Percentiles rank a stretch among this genome's conserved stretches.
Evolutionary conservation across 2,797 vertebrate genomes (phyloP).

Genomic region (Chelon auratus): DNA sequence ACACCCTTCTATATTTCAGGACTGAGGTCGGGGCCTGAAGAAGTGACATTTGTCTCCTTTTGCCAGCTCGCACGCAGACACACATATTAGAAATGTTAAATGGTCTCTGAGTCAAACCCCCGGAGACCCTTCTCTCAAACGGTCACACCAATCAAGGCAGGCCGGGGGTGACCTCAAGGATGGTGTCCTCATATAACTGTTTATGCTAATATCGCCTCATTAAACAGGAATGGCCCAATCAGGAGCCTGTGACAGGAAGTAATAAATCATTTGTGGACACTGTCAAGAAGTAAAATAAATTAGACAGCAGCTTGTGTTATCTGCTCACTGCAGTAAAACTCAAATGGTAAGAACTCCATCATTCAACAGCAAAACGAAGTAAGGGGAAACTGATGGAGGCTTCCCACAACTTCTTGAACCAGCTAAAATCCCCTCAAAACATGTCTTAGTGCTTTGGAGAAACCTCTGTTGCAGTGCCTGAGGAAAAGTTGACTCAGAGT

Average conservation of each 20-base stretch:
- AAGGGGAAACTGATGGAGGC: neutral
- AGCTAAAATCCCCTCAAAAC: conserved; percentile 16
- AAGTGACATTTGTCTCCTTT: conserved; percentile 10
- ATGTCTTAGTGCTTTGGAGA: conserved; percentile 11
- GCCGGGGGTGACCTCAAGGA: conserved; percentile 31
- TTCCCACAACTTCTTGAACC: neutral
- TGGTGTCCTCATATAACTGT: conserved; percentile 52
- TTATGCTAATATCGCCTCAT: conserved; percentile 73
- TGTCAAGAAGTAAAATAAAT: conserved; percentile 76
- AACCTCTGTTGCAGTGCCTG: conserved; percentile 31
- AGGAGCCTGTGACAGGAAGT: conserved; percentile 59
- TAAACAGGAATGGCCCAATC: conserved; percentile 68
- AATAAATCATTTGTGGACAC: conserved; percentile 77
- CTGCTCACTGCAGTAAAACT: conserved; percentile 64
- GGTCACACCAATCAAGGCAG: conserved; percentile 25
- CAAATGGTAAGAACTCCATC: conserved; percentile 44
- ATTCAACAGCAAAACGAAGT: conserved; percentile 2
- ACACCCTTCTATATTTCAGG: neutral
- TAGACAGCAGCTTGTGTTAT: conserved; percentile 64
- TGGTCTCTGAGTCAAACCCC: conserved; percentile 17
- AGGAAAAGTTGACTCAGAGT: conserved; percentile 44
- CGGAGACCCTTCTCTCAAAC: conserved; percentile 12
- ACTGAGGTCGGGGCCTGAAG: neutral
- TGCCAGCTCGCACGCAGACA: neutral
- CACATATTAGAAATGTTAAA: conserved; percentile 18